phyloP scores from a whole-genome alignment of 1,140 invertebrate genomes.

The Calycopis cecrops region DNA sequence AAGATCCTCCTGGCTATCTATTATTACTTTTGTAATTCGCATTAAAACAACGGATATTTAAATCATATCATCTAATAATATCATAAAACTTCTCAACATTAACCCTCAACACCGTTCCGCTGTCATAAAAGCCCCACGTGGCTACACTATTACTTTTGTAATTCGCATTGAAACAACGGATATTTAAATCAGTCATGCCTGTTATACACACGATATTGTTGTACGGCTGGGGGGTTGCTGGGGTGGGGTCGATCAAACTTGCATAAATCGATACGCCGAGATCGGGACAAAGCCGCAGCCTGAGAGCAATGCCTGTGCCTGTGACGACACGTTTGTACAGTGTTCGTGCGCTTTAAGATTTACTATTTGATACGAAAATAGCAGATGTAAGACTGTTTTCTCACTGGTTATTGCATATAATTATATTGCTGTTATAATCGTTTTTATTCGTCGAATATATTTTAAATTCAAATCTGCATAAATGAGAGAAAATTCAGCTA shows the following conservation, averaged over 20 bases:
- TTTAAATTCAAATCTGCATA: too few species aligned
- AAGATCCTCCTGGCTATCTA: neutral
- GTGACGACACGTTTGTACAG: neutral
- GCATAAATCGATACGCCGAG: slow-evolving; percentile 63
- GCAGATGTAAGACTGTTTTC: too few species aligned
- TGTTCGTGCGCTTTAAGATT: neutral
- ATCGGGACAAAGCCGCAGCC: slow-evolving; percentile 62
- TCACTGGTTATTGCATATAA: too few species aligned
- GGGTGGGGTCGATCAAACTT: slow-evolving; percentile 54
- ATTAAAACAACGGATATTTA: slow-evolving; percentile 10
- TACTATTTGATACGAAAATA: neutral
- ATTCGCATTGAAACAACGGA: slow-evolving; percentile 10
- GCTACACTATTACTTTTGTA: neutral
- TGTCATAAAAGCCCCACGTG: too few species aligned
- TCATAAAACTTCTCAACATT: too few species aligned
- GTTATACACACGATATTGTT: slow-evolving; percentile 7
- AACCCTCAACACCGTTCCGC: too few species aligned
- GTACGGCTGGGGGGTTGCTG: slow-evolving; percentile 6
- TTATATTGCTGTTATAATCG: too few species aligned
- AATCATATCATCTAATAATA: too few species aligned
- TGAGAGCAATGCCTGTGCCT: slow-evolving; percentile 29
- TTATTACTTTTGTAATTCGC: neutral
- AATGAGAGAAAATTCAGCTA: too few species aligned
- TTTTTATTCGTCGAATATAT: too few species aligned
- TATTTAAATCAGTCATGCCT: slow-evolving; percentile 14